Percentiles rank a stretch among this genome's conserved stretches.
phyloP scores from a whole-genome alignment of 92 coral and sea anemone species.

The Epizoanthus ramosus region DNA sequence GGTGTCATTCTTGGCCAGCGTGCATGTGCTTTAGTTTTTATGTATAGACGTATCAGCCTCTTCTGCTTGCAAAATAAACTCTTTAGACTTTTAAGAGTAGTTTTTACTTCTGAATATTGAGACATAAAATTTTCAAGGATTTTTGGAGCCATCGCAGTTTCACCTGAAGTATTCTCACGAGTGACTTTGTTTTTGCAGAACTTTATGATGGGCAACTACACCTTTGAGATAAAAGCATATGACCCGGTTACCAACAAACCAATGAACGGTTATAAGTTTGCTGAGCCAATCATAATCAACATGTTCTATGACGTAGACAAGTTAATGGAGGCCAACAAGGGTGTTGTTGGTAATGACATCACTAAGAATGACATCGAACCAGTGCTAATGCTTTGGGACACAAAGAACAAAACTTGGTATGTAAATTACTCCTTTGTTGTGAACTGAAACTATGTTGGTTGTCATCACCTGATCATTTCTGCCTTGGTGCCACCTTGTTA shows the following conservation, averaged over 20 bases:
- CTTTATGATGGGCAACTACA: slow-evolving; percentile 94
- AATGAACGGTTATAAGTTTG: slow-evolving; percentile 74
- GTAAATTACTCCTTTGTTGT: neutral
- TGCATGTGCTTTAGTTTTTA: too few species aligned
- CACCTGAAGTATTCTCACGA: neutral
- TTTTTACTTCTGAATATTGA: too few species aligned
- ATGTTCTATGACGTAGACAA: slow-evolving; percentile 97
- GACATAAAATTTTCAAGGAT: too few species aligned
- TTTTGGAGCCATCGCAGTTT: neutral
- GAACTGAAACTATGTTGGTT: too few species aligned
- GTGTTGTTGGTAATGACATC: slow-evolving; percentile 78
- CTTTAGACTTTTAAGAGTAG: too few species aligned
- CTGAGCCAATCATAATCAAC: slow-evolving; percentile 81
- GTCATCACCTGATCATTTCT: too few species aligned
- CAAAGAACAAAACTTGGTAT: slow-evolving; percentile 85
- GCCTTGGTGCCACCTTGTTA: too few species aligned
- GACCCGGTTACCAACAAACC: slow-evolving; percentile 77
- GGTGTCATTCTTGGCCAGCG: too few species aligned
- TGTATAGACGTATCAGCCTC: too few species aligned
- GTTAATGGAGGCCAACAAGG: slow-evolving; percentile 77
- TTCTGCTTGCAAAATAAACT: too few species aligned
- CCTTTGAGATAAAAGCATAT: slow-evolving; percentile 87
- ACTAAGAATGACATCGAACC: slow-evolving; percentile 85
- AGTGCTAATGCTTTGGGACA: slow-evolving; percentile 87
- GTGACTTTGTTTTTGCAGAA: slow-evolving; percentile 52